These are phyloP conservation scores for Helogale parvula DNA, from an alignment of 2,113 vertebrate genomes.

Conservation along the genomic window DNA sequence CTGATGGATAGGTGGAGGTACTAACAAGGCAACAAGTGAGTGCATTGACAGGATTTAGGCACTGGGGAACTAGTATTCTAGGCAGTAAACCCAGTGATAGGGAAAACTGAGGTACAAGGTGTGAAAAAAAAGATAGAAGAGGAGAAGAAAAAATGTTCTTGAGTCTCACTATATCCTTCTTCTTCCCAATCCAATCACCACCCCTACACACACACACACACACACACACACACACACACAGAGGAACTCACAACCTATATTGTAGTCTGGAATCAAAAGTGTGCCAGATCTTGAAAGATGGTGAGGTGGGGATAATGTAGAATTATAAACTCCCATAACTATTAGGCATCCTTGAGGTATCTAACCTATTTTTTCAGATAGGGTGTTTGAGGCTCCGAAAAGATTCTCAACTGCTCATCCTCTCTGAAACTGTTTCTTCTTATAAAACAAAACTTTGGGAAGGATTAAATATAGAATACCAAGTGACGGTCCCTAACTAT, in stretches of 20 bases:
- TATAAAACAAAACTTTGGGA: neutral
- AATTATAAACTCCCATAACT: neutral
- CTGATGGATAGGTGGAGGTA: neutral
- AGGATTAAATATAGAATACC: neutral
- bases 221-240: neutral
- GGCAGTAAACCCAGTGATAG: neutral
- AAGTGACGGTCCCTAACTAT: neutral
- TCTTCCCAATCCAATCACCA: accelerated
- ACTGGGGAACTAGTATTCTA: neutral
- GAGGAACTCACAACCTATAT: neutral
- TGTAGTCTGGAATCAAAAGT: neutral
- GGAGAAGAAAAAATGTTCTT: neutral
- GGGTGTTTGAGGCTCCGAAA: neutral
- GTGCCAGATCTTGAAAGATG: neutral
- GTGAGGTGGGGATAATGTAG: neutral
- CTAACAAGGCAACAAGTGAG: neutral
- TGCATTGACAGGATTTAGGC: neutral
- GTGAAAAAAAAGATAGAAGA: neutral
- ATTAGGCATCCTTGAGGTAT: neutral
- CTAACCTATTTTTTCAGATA: neutral
- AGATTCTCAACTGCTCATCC: neutral
- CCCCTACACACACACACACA: too few relatives aligned
- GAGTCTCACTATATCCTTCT: neutral
- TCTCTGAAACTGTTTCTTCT: neutral
- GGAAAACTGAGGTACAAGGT: neutral